Evolutionary conservation across 2,888 invertebrate species (phyloP).

Genomic region (Pomacea canaliculata): DNA sequence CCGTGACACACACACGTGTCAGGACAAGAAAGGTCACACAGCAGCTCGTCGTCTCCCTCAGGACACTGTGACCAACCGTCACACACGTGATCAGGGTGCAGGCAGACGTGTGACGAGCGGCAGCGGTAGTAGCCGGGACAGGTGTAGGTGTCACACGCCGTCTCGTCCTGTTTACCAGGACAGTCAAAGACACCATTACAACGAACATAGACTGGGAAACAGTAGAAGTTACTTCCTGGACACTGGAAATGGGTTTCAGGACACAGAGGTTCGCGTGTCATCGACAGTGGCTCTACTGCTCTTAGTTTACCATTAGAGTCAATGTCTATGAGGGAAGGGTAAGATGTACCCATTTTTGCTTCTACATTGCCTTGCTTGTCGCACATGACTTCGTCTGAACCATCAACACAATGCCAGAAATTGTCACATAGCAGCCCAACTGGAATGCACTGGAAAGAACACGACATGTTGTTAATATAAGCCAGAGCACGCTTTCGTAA

Average conservation of each 20-base stretch:
- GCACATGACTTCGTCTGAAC: too few species aligned
- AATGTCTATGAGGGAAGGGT: too few species aligned
- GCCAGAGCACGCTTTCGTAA: too few species aligned
- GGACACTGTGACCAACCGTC: not conserved
- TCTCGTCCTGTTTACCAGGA: not conserved
- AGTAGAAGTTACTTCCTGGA: not conserved
- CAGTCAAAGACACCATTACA: conserved; percentile 1
- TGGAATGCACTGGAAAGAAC: too few species aligned
- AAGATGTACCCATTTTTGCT: too few species aligned
- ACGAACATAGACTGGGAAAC: not conserved
- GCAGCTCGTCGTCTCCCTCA: not conserved
- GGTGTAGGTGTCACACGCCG: not conserved
- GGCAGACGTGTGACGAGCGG: not conserved
- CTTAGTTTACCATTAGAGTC: too few species aligned
- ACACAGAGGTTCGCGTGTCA: not conserved
- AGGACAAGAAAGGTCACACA: not conserved
- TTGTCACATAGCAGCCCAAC: too few species aligned
- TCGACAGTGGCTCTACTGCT: too few species aligned
- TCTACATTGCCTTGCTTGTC: too few species aligned
- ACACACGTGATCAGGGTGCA: not conserved
- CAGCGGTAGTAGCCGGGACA: conserved; percentile 2
- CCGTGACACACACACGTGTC: not conserved
- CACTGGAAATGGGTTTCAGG: conserved; percentile 1
- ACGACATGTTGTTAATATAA: too few species aligned
- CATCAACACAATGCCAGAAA: too few species aligned